These are phyloP conservation scores for Lasioglossum vierecki DNA, from an alignment of 2,888 invertebrate species.

Conservation along the genomic window DNA sequence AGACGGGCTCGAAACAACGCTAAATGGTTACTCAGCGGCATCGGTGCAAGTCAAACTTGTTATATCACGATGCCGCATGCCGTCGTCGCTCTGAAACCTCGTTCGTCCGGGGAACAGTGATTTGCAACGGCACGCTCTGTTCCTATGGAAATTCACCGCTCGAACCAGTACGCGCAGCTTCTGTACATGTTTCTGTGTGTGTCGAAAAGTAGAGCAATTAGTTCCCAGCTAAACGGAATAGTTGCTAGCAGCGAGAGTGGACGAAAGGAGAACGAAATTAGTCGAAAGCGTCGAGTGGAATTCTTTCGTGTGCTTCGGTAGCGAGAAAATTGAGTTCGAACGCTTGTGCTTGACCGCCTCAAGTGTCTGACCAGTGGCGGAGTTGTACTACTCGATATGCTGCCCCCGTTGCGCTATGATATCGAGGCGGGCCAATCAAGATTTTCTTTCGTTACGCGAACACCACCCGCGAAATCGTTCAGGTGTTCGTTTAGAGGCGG, in stretches of 20 bases:
- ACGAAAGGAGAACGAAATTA: not conserved
- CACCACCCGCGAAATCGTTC: not conserved
- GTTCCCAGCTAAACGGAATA: not conserved
- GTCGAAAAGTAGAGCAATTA: not conserved
- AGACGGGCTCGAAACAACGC: not conserved
- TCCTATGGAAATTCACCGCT: not conserved
- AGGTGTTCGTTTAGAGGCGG: not conserved
- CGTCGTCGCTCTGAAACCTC: not conserved
- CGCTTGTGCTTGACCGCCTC: not conserved
- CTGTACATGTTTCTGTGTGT: not conserved
- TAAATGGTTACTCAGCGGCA: not conserved
- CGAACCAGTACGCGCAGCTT: not conserved
- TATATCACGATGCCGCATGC: not conserved
- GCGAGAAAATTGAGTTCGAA: not conserved
- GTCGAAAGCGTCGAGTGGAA: not conserved
- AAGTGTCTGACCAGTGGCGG: not conserved
- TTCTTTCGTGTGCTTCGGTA: not conserved
- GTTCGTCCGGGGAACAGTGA: not conserved
- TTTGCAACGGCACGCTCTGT: not conserved
- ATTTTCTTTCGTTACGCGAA: not conserved
- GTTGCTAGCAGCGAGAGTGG: not conserved
- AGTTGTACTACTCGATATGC: not conserved
- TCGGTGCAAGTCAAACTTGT: not conserved
- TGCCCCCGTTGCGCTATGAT: not conserved
- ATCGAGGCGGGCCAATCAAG: not conserved